A percentile compares a stretch with the other conserved stretches of the same genome.
Evolutionary conservation across 2,113 vertebrate genomes (phyloP).

Genomic region (Cervus canadensis): DNA sequence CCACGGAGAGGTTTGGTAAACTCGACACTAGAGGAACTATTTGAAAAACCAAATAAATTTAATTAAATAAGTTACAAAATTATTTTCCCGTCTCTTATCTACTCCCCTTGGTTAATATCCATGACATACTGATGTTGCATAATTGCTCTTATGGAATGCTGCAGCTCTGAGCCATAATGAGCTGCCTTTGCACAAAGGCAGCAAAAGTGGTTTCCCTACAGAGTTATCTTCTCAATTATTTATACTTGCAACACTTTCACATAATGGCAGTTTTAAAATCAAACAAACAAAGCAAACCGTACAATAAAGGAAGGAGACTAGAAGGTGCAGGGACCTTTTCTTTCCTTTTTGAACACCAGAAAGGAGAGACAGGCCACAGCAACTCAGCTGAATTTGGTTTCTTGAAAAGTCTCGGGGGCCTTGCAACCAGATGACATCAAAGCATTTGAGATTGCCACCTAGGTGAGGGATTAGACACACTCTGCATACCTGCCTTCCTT

Average conservation of each 20-base stretch:
- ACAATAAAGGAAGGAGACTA: conserved; percentile 86
- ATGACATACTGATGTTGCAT: conserved; percentile 60
- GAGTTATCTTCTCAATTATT: conserved; percentile 84
- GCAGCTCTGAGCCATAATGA: conserved; percentile 73
- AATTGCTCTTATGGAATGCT: conserved; percentile 68
- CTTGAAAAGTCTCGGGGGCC: conserved; percentile 69
- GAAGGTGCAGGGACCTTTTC: conserved; percentile 75
- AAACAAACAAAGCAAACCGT: conserved; percentile 86
- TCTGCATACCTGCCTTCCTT: conserved; percentile 52
- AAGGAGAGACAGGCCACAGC: conserved; percentile 79
- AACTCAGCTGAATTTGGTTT: conserved; percentile 79
- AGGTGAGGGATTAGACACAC: conserved; percentile 57
- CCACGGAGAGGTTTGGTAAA: conserved; percentile 47
- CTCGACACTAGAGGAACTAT: conserved; percentile 59
- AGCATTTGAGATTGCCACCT: conserved; percentile 65
- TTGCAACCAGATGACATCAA: conserved; percentile 71
- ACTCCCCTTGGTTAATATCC: conserved; percentile 68
- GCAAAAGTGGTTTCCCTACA: conserved; percentile 78
- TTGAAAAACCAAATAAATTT: conserved; percentile 72
- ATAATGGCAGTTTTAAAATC: conserved; percentile 86
- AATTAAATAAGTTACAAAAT: conserved; percentile 74
- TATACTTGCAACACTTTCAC: conserved; percentile 81
- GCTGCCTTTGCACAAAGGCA: conserved; percentile 76
- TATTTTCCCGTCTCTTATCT: conserved; percentile 70
- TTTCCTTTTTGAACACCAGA: conserved; percentile 68